Percentiles rank a stretch among this genome's conserved stretches.
These are phyloP conservation scores for Sinocyclocheilus grahami DNA, from an alignment of 2,113 vertebrate species.

Conservation along the genomic window DNA sequence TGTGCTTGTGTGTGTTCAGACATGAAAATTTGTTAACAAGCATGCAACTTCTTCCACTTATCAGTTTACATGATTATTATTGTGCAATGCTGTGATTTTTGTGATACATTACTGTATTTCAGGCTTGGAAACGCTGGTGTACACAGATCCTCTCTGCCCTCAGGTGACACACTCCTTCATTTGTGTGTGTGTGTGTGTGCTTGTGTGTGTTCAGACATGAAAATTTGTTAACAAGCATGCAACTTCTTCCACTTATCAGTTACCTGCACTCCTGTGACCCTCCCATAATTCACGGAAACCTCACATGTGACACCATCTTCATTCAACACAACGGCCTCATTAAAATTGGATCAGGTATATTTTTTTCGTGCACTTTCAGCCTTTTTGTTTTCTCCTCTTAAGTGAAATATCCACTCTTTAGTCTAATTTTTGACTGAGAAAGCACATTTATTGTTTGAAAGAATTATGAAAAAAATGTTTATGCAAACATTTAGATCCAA, in stretches of 20 bases:
- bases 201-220: neutral
- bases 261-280: slow-evolving; percentile 93
- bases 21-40: neutral
- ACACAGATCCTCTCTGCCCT: slow-evolving; percentile 89
- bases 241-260: slow-evolving; percentile 67
- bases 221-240: neutral
- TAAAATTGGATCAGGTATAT: slow-evolving; percentile 91
- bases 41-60: slow-evolving; percentile 27
- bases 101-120: neutral
- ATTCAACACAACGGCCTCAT: slow-evolving; percentile 97
- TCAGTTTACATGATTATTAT: slow-evolving; percentile 73
- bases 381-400: neutral
- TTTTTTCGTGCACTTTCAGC: neutral
- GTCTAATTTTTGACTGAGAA: neutral
- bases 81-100: neutral
- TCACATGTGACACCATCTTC: slow-evolving; percentile 95
- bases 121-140: slow-evolving; percentile 84
- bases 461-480: neutral
- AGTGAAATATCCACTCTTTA: neutral
- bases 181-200: neutral
- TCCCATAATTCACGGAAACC: slow-evolving; percentile 92
- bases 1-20: neutral
- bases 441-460: neutral
- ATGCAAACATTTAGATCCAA: neutral
- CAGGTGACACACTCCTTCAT: slow-evolving; percentile 71